phyloP scores from a whole-genome alignment of 1,140 invertebrate species.

The Magallana angulata region DNA sequence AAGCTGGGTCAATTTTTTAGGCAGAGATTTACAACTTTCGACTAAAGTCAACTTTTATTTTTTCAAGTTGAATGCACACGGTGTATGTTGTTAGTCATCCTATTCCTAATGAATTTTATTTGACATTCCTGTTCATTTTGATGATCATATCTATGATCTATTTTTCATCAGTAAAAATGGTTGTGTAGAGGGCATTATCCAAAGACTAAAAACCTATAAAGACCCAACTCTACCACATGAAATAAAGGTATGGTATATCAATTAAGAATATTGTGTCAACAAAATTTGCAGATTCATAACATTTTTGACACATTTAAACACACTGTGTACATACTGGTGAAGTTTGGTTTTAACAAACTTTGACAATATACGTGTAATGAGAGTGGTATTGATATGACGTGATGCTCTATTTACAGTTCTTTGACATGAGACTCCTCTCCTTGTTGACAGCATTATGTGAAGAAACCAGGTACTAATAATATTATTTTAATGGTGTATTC shows the following conservation, averaged over 20 bases:
- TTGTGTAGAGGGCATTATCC: slow-evolving; percentile 87
- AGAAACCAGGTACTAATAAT: slow-evolving; percentile 81
- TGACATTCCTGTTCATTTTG: neutral
- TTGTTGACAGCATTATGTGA: slow-evolving; percentile 90
- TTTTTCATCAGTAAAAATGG: slow-evolving; percentile 82
- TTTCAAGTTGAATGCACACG: no score
- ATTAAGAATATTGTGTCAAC: no score
- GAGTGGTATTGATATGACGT: neutral
- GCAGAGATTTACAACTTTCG: no score
- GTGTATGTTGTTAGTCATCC: no score
- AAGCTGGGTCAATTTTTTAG: no score
- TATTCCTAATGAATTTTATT: no score
- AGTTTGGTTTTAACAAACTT: no score
- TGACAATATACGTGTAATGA: no score
- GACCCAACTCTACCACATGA: slow-evolving; percentile 83
- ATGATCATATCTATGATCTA: neutral
- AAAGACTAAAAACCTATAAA: slow-evolving; percentile 86
- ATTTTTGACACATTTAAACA: no score
- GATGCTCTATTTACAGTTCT: slow-evolving; percentile 82
- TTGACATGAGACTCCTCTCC: slow-evolving; percentile 93
- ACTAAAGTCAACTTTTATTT: no score
- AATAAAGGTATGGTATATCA: slow-evolving; percentile 82
- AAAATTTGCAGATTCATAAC: no score
- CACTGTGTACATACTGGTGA: no score
- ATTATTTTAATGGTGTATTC: neutral